Percentiles rank a stretch among this genome's conserved stretches.
Conservation (phyloP, 2,888 invertebrate genomes). For the Aporophyla lueneburgensis region DNA sequence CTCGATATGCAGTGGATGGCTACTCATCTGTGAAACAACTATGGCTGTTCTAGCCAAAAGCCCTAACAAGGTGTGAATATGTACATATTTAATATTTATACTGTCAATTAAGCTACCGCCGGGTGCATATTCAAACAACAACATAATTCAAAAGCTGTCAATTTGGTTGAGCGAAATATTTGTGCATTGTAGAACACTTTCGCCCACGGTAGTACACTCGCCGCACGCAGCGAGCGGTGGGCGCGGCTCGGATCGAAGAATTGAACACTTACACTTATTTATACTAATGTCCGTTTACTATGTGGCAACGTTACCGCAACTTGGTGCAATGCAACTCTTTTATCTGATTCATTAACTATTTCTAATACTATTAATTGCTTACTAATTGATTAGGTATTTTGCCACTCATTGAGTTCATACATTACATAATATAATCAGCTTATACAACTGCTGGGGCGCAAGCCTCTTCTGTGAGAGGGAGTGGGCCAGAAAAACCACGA, state of each 20-base stretch:
- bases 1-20: neutral
- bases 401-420: too few species aligned
- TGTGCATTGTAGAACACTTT: constrained; percentile 57
- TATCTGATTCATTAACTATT: constrained; percentile 58
- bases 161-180: constrained; percentile 55
- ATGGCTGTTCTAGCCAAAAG: neutral
- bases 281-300: constrained; percentile 64
- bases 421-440: too few species aligned
- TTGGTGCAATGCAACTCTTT: constrained; percentile 54
- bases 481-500: too few species aligned
- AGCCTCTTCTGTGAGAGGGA: too few species aligned
- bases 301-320: constrained; percentile 52
- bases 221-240: constrained; percentile 62
- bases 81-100: constrained; percentile 56
- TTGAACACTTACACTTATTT: constrained; percentile 67
- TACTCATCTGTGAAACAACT: too few species aligned
- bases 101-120: constrained; percentile 59
- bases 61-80: constrained; percentile 51
- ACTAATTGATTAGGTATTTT: constrained; percentile 21
- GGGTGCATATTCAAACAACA: constrained; percentile 49
- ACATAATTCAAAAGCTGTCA: constrained; percentile 67
- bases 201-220: constrained; percentile 62
- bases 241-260: constrained; percentile 69
- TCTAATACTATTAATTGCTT: constrained; percentile 1
- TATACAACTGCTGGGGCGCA: too few species aligned